A percentile compares a stretch with the other conserved stretches of the same genome.
Conservation (phyloP, 2,888 invertebrate species). For the Cabera pusaria region DNA sequence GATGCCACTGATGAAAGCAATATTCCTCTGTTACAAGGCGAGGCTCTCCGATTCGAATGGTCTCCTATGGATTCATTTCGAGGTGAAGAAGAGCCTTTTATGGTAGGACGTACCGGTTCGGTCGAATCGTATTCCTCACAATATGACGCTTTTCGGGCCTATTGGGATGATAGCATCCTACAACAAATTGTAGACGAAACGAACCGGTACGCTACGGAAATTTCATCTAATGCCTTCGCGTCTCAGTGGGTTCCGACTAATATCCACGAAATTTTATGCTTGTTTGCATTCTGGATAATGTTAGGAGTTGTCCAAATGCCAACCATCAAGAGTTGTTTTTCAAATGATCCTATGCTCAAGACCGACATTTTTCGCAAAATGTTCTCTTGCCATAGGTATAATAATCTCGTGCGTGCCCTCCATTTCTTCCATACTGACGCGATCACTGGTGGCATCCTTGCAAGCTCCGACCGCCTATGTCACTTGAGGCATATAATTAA, state of each 20-base stretch:
- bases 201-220: no score
- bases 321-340: conserved; percentile 2
- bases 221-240: no score
- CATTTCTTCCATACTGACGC: no score
- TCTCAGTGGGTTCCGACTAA: background rate
- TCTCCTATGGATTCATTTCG: conserved; percentile 8
- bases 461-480: conserved; percentile 2
- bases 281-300: conserved; percentile 11
- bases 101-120: background rate
- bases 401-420: background rate
- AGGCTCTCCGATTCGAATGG: conserved; percentile 4
- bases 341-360: background rate
- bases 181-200: no score
- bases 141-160: no score
- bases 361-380: background rate
- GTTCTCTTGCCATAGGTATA: background rate
- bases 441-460: background rate
- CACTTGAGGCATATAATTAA: background rate
- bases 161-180: no score
- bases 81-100: conserved; percentile 4
- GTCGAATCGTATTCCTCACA: background rate
- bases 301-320: conserved; percentile 15
- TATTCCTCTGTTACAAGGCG: conserved; percentile 4
- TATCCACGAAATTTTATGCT: background rate
- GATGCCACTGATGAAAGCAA: conserved; percentile 2